A percentile compares a stretch with the other conserved stretches of the same genome.
Conservation (phyloP, 2,888 invertebrate genomes). For the Nymphalis polychloros region DNA sequence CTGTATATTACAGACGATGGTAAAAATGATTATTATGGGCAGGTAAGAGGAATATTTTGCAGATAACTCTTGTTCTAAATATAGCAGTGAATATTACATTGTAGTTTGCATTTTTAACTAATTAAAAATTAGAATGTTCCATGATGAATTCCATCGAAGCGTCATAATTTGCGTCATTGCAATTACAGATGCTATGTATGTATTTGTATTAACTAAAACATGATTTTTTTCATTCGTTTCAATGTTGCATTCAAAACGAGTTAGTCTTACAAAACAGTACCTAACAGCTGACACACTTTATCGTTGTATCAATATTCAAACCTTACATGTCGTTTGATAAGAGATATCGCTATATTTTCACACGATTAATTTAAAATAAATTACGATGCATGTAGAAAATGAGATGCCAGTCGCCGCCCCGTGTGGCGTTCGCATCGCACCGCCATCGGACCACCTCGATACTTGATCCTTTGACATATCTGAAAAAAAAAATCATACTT, state of each 20-base stretch:
- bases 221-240: not conserved
- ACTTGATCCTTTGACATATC: slow-evolving; percentile 49
- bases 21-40: slow-evolving; percentile 36
- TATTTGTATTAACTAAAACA: slow-evolving; percentile 1
- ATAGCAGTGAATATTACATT: too few relatives aligned
- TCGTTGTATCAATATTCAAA: not conserved
- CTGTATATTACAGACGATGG: slow-evolving; percentile 36
- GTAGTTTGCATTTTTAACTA: not conserved
- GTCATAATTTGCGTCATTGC: slow-evolving; percentile 21
- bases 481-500: slow-evolving; percentile 40
- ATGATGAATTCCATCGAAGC: not conserved
- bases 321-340: slow-evolving; percentile 39
- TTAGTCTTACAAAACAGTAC: not conserved
- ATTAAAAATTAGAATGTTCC: slow-evolving; percentile 3
- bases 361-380: slow-evolving; percentile 74
- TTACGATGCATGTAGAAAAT: slow-evolving; percentile 53
- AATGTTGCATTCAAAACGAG: not conserved
- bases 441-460: slow-evolving; percentile 58
- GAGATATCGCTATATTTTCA: slow-evolving; percentile 56
- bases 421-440: slow-evolving; percentile 55
- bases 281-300: not conserved
- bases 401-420: slow-evolving; percentile 58
- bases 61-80: slow-evolving; percentile 13
- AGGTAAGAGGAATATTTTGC: slow-evolving; percentile 35
- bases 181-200: slow-evolving; percentile 8